Evolutionary conservation across 2,797 vertebrate genomes (phyloP), one percentile per base, ranked within the genome.

Genomic region (Silurus lanzhouensis): DNA sequence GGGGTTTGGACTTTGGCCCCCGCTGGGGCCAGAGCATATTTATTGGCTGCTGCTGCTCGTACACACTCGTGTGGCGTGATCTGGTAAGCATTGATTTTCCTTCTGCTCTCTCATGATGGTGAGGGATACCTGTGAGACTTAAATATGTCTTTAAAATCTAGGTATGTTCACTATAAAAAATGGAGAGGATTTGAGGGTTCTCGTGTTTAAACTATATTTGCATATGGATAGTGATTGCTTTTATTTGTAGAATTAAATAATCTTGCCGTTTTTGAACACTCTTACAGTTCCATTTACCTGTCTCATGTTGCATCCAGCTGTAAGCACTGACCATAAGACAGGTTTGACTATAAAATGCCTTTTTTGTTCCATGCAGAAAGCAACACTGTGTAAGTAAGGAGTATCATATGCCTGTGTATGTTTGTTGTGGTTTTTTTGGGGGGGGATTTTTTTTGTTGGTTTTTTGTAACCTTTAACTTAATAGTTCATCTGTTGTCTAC

Each of bases 1-100:
- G 83, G 57, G 80, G 78, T 86, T 84, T 88, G 89, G 89, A 91
- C 90, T 89, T 91, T 90, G 85, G 86, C 89, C 89, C 86, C 82
- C 67, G 20, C 81, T 66, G 67, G 63, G 85, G 85, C 86, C 80
- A 80, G 72, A 76, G 57, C 74, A 55, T 89, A 90, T 90, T 89
- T 89, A 90, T 86, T 89, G 89, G 87, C 88, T 83, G 85, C 70
- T 84, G 83, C 81, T 64, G 83, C 87, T 66, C 22, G 57, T 78
- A 75, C 85, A 87, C 82, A 88, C 79, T 84, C 12, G 15, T 88
- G 81, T 80, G 88, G 85, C 81, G 89, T 89, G 88, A 88, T 89
- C 88, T 89, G 89, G 89, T 90, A 90, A 89, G 89, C 88, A 88
- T 84, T 84, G 88, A 86, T 88, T 90, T 38, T 89, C 82, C 82